Conservation (phyloP, 2,797 vertebrate genomes). For the Tachyglossus aculeatus region DNA sequence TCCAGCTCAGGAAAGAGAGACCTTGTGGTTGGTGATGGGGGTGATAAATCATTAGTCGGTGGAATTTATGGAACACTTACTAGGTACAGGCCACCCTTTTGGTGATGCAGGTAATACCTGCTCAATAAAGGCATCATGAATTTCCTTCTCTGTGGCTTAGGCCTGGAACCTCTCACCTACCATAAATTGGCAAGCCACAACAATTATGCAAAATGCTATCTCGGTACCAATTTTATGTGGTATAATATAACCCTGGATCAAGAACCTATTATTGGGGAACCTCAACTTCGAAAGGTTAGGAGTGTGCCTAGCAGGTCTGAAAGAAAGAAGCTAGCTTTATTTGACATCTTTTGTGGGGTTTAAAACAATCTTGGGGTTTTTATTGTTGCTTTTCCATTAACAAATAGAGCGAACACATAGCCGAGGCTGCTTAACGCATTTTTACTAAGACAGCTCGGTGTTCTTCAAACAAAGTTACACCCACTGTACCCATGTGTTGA, state of each 20-base stretch:
- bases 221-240: not conserved
- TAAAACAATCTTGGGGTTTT: not conserved
- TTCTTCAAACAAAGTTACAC: no score
- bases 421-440: not conserved
- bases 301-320: not conserved
- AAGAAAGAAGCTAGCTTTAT: conserved; percentile 1
- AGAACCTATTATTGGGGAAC: not conserved
- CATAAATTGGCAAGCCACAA: not conserved
- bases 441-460: conserved; percentile 14
- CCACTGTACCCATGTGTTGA: no score
- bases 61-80: no score
- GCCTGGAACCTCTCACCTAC: not conserved
- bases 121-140: not conserved
- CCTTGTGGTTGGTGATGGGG: no score
- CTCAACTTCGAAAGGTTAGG: not conserved
- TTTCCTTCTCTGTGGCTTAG: conserved; percentile 1
- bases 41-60: no score
- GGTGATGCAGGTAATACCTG: not conserved
- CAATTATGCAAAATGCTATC: not conserved
- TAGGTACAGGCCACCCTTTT: no score
- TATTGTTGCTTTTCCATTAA: not conserved
- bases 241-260: not conserved
- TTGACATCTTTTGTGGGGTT: not conserved
- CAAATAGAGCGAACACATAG: no score
- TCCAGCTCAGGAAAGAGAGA: no score